phyloP scores from a whole-genome alignment of 1,140 invertebrate genomes.

The Cyclargus thomasi region DNA sequence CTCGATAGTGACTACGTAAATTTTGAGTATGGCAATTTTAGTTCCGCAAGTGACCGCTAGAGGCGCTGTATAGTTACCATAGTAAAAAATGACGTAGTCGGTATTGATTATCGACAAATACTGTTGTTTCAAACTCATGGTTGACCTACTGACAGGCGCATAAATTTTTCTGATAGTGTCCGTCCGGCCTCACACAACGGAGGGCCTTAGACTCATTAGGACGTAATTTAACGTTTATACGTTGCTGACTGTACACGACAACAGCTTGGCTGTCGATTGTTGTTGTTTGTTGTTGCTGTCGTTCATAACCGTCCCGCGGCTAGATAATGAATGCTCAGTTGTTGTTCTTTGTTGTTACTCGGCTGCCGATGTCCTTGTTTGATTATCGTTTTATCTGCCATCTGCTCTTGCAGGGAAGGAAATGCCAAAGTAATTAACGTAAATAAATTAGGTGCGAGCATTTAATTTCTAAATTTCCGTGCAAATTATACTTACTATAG shows the following conservation, averaged over 20 bases:
- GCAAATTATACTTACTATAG: not conserved
- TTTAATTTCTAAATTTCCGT: not conserved
- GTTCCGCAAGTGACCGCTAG: no score
- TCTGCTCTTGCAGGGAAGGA: not conserved
- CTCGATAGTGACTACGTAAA: no score
- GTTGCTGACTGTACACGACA: not conserved
- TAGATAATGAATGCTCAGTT: constrained; percentile 3
- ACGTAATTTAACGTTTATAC: no score
- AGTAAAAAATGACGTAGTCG: no score
- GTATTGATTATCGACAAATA: no score
- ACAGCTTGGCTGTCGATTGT: not conserved
- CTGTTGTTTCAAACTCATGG: no score
- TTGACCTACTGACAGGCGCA: no score
- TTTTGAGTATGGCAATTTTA: no score
- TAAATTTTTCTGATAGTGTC: no score
- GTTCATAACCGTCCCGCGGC: not conserved
- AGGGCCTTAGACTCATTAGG: no score
- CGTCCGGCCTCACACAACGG: no score
- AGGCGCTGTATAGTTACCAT: no score
- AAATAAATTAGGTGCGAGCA: not conserved
- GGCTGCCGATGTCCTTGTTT: not conserved
- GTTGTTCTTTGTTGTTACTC: not conserved
- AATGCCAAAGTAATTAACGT: not conserved
- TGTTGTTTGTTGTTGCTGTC: not conserved
- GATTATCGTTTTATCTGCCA: not conserved